Base-by-base conservation (phyloP, 2,888 invertebrate species). In the Apamea anceps region DNA sequence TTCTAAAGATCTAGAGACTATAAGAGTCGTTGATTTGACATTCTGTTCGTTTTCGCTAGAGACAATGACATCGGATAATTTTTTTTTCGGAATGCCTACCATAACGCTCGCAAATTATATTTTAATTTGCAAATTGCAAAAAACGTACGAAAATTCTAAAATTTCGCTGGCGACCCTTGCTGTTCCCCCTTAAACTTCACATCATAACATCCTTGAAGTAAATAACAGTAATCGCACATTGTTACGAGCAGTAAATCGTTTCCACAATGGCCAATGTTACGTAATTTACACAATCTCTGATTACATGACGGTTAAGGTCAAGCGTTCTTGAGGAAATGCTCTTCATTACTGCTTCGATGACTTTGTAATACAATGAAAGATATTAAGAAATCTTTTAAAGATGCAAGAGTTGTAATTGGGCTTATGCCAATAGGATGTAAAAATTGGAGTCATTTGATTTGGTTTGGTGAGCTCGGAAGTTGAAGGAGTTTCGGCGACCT, bases 221-320 rank as follows among this genome's bases (percentile, higher is more conserved):
- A 77, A 77, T 84, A 83, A 67, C 72, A 60, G 68, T 85, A 75
- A 84, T 72, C 63, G 28, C 28, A 45, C 28, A 71, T 63, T 65
- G 60, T 70, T 60, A 48, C 28, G 18, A 72, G 57, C 68, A 80
- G 73, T 32, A 84, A 78, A 76, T 75, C 54, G 60, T 79, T 65
- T 51, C 48, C 60, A 88, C 81, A 88, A 89, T 83, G 76, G 48
- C 25, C 60, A 48, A 37, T 79, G 80, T 89, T 90, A 87, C 83
- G 84, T 63, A 89, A 90, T 51, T 75, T 73, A 79, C 72, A 79
- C 87, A 90, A 91, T 83, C 75, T n/a, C 12, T 80, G 80, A 90
- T 89, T 90, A 86, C 79, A n/a, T 84, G 79, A 72, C 80, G 85
- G 88, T 84, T 88, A 90, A 89, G 89, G 91, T 85, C 85, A 87